Evolutionary conservation across 2,888 invertebrate species (phyloP).

Genomic region (Dichetophora obliterata): DNA sequence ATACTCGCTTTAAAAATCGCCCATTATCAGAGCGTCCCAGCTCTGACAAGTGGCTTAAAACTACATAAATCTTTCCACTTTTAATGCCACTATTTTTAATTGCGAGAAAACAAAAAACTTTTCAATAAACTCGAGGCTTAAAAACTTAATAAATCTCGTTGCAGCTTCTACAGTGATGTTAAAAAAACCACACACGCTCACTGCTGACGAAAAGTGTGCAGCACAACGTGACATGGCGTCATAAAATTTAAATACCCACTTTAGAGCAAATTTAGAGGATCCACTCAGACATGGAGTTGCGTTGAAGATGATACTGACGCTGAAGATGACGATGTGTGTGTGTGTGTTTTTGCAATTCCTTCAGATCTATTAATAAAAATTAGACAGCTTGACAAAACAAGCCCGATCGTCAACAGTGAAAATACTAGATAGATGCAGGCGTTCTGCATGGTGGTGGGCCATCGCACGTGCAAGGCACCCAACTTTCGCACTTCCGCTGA

Average conservation of each 20-base stretch:
- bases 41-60: too few relatives aligned
- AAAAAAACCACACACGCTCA: not conserved
- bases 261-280: conserved; percentile 63
- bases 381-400: not conserved
- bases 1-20: too few relatives aligned
- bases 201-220: not conserved
- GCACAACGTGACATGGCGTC: conserved; percentile 50
- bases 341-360: too few relatives aligned
- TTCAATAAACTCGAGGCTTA: too few relatives aligned
- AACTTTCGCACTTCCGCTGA: not conserved
- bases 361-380: too few relatives aligned
- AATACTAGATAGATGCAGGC: too few relatives aligned
- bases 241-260: conserved; percentile 64
- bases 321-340: too few relatives aligned
- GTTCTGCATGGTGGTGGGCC: not conserved
- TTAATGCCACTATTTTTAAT: not conserved
- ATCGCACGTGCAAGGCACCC: not conserved
- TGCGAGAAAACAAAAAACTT: not conserved
- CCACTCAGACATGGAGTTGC: conserved; percentile 30
- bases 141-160: not conserved
- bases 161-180: not conserved
- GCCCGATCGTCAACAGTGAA: not conserved
- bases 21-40: too few relatives aligned
- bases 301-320: too few relatives aligned
- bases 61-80: too few relatives aligned